These are phyloP conservation scores for Lethenteron camtschaticum DNA, from an alignment of 2,113 vertebrate species.

Conservation along the genomic window DNA sequence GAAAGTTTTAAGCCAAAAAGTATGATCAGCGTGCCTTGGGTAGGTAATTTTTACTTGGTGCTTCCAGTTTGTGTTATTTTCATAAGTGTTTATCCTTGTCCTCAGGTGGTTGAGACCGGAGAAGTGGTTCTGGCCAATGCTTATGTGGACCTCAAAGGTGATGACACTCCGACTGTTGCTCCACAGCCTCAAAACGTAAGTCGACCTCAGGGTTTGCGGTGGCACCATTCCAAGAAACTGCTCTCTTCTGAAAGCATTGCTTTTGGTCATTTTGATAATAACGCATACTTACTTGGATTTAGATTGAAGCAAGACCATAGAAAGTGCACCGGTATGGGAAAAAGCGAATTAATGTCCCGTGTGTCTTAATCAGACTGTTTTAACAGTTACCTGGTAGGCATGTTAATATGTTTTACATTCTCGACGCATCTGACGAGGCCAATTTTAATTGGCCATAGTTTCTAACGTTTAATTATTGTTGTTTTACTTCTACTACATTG, in stretches of 20 bases:
- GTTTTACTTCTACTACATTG: neutral
- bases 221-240: neutral
- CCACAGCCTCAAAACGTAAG: constrained; percentile 19
- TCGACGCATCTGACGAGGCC: no score
- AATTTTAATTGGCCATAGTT: neutral
- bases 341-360: no score
- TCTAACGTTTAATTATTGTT: neutral
- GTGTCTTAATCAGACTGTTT: no score
- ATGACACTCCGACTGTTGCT: constrained; percentile 14
- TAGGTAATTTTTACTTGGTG: no score
- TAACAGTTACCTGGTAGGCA: no score
- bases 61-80: neutral
- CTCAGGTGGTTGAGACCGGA: constrained; percentile 51
- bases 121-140: constrained; percentile 42
- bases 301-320: no score
- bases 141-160: constrained; percentile 47
- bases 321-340: no score
- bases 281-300: no score
- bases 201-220: neutral
- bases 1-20: no score
- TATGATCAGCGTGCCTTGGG: no score
- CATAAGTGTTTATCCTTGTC: constrained; percentile 1
- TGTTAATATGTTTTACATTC: no score
- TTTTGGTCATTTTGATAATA: neutral
- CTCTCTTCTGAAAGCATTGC: neutral